Conservation (phyloP, 2,888 invertebrate species). For the Allygus modestus region DNA sequence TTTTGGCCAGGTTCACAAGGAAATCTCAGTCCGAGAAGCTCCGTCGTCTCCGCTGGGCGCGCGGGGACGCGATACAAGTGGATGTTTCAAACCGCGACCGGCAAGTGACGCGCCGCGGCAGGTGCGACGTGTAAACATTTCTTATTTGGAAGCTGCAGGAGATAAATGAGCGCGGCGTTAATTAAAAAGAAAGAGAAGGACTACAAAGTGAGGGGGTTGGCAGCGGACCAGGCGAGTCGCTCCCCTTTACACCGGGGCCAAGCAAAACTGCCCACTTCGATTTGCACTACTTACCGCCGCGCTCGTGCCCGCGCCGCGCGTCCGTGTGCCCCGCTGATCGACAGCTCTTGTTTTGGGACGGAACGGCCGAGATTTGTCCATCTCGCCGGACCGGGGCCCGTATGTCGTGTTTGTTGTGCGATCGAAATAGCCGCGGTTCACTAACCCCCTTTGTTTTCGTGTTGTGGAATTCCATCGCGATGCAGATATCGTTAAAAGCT, state of each 20-base stretch:
- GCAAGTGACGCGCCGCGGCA: slow-evolving; percentile 9
- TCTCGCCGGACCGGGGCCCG: not conserved
- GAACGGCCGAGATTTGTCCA: not conserved
- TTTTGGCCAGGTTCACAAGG: not conserved
- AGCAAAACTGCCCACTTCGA: slow-evolving; percentile 38
- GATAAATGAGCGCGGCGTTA: slow-evolving; percentile 48
- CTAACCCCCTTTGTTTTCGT: not conserved
- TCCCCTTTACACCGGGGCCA: not conserved
- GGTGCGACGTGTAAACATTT: slow-evolving; percentile 43
- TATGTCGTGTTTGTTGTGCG: slow-evolving; percentile 7
- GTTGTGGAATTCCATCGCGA: not conserved
- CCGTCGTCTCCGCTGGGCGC: no score
- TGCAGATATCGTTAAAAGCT: not conserved
- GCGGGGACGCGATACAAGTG: not conserved
- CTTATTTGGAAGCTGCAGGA: slow-evolving; percentile 50
- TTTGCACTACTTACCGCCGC: slow-evolving; percentile 2
- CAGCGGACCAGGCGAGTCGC: not conserved
- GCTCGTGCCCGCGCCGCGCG: not conserved
- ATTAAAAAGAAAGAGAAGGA: slow-evolving; percentile 49
- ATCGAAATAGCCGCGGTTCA: slow-evolving; percentile 16
- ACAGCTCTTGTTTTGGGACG: not conserved
- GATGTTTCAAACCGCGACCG: no score
- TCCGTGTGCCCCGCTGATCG: no score
- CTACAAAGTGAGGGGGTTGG: slow-evolving; percentile 43
- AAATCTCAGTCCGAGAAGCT: no score